These are phyloP conservation scores for Cistogaster globosa DNA, from an alignment of 2,888 invertebrate species.

Conservation along the genomic window DNA sequence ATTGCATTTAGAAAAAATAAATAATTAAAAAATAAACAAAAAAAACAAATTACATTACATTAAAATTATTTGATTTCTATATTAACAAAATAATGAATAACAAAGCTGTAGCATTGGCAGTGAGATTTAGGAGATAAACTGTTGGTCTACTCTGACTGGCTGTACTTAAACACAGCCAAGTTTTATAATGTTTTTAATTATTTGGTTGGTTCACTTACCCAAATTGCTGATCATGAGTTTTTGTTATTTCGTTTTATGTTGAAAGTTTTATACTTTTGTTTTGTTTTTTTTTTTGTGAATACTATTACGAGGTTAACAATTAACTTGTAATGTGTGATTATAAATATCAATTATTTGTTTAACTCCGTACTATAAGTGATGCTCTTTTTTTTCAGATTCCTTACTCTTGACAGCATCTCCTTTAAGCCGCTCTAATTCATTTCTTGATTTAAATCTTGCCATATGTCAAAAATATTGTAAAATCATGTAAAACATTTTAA, in stretches of 20 bases:
- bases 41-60: not conserved
- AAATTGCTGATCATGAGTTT: constrained; percentile 37
- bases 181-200: constrained; percentile 22
- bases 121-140: constrained; percentile 4
- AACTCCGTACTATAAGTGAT: too few relatives aligned
- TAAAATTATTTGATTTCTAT: not conserved
- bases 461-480: too few relatives aligned
- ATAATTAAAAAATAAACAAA: too few relatives aligned
- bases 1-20: too few relatives aligned
- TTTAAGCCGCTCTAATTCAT: too few relatives aligned
- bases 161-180: not conserved
- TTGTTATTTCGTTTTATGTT: not conserved
- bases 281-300: constrained; percentile 40
- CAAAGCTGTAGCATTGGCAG: constrained; percentile 48
- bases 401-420: too few relatives aligned
- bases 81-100: not conserved
- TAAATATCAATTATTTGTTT: too few relatives aligned
- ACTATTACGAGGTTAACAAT: constrained; percentile 39
- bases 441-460: too few relatives aligned
- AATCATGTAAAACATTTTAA: too few relatives aligned
- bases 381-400: too few relatives aligned
- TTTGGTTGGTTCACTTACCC: constrained; percentile 14
- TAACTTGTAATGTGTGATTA: too few relatives aligned
- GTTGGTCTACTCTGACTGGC: too few relatives aligned
- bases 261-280: not conserved